Base-by-base conservation (phyloP, 1,140 invertebrate species). In the Bombus breviceps region DNA sequence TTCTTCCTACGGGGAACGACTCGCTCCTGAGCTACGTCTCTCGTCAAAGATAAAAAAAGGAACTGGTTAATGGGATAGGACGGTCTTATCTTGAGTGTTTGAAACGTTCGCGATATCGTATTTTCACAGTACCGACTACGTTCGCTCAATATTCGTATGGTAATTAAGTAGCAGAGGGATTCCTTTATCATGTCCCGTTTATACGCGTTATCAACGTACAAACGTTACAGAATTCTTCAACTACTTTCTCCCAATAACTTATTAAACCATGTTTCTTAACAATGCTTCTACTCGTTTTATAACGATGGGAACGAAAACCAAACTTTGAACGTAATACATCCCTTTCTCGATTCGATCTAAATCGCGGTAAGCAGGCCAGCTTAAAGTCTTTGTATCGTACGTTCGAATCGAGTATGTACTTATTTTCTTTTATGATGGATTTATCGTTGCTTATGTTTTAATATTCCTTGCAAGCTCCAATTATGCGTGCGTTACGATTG, bases 11-110 rank as follows among this genome's bases (percentile, higher is more conserved):
- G 81, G 59, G 34, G 86, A 92, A 91, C 83, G 71, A 88, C 41
- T 86, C 86, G 86, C 83, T 91, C 71, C 81, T 41, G 73, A 87
- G 82, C 32, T 88, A 87, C 83, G 79, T 81, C 85, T 88, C 86
- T 85, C 84, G 89, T 86, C 86, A 86, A 89, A 86, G 81, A 91
- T 91, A 88, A 91, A 86, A 87, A 87, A 88, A 86, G 34, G 68
- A 72, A 85, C 76, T 72, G 53, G 86, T 66, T 85, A 89, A 89
- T 89, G 83, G 77, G 62, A 85, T 88, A 85, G 81, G 47, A 74
- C 66, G 71, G 77, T 66, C 73, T 88, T 88, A 86, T 89, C 88
- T 86, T 25, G 71, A 69, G 22, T 59, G 73, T 37, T 81, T 71
- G 10, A 64, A 85, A 73, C 41, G 66, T 57, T 59, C 68, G 76